Base-by-base conservation (phyloP, 1,140 invertebrate genomes). In the Drosophila bocki region DNA sequence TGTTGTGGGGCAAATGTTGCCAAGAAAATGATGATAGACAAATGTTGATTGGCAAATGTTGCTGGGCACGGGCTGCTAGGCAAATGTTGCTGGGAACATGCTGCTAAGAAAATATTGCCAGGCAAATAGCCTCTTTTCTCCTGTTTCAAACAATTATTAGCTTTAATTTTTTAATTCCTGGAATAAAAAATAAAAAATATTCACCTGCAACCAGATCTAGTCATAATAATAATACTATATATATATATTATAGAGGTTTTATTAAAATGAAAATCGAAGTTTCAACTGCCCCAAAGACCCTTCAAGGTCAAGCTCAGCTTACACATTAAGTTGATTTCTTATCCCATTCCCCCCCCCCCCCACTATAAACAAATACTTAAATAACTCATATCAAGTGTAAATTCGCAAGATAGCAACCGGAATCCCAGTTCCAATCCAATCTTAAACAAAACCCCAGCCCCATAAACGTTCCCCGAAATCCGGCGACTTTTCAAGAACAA, bases 381-480 rank as follows among this genome's bases (percentile, higher is more conserved):
- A 15, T 47, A 47, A 37, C 8, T 19, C 37, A 35, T 3, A 56
- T 39, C 8, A 37, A 56, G 53, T 26, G 35, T 15, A 56, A 56
- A 22, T 54, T 54, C 53, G 53, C 35, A 22, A 26, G 53, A 56
- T 26, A 56, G 33, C 13, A 54, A 37, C 17, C 51, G 17, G 9
- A 54, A 0, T 1, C 3, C 33, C 1, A 13, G 26, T 6, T 29
- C 26, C 26, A 29, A 29, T 29, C 26, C 26, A 29, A 29, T 29
- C 26, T 29, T 8, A 48, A 48, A n/a, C 47, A 35, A 53, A 53
- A 53, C 6, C 17, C 50, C 33, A 56, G 15, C 0, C 15, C 12
- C 50, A 39, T 12, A 1, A 6, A 6, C 8, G 13, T 59, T 59
- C 19, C 29, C 37, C 11, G n/a, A 37, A 35, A 35, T 65, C 17